Conservation (phyloP, 2,888 invertebrate genomes). For the Acanthosoma haemorrhoidale region DNA sequence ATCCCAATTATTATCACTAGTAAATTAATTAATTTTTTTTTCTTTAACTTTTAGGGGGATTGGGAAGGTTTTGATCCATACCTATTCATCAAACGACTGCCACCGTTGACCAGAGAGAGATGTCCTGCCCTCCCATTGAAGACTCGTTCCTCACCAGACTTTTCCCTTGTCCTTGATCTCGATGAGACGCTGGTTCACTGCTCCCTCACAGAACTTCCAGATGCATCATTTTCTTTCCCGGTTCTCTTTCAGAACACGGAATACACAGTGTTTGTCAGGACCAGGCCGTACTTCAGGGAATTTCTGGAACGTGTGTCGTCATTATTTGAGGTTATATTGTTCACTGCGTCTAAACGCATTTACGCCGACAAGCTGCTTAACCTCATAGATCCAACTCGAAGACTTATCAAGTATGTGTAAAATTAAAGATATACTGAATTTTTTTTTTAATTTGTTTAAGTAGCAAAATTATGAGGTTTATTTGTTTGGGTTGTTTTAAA, state of each 20-base stretch:
- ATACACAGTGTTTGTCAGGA: conserved; percentile 80
- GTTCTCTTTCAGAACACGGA: conserved; percentile 62
- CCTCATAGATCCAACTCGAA: conserved; percentile 79
- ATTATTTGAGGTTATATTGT: conserved; percentile 85
- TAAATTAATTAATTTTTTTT: neutral
- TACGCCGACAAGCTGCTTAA: conserved; percentile 92
- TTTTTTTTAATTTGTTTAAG: neutral
- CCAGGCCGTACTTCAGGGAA: conserved; percentile 84
- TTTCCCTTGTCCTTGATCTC: conserved; percentile 68
- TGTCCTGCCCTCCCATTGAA: conserved; percentile 84
- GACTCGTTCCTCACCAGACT: conserved; percentile 87
- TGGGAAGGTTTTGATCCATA: conserved; percentile 85
- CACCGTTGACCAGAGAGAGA: conserved; percentile 64
- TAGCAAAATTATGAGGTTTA: too few relatives aligned
- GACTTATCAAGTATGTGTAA: conserved; percentile 70
- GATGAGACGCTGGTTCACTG: conserved; percentile 96
- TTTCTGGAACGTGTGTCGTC: conserved; percentile 84
- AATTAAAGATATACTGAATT: conserved; percentile 12
- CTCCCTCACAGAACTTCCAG: conserved; percentile 82
- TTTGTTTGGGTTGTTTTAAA: too few relatives aligned
- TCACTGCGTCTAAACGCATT: conserved; percentile 92
- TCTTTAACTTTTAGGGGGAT: conserved; percentile 44
- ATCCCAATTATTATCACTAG: too few relatives aligned
- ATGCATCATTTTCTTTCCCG: conserved; percentile 90
- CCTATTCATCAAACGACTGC: conserved; percentile 84